phyloP scores from a whole-genome alignment of 2,797 vertebrate genomes.

The Enteromius fasciolatus region DNA sequence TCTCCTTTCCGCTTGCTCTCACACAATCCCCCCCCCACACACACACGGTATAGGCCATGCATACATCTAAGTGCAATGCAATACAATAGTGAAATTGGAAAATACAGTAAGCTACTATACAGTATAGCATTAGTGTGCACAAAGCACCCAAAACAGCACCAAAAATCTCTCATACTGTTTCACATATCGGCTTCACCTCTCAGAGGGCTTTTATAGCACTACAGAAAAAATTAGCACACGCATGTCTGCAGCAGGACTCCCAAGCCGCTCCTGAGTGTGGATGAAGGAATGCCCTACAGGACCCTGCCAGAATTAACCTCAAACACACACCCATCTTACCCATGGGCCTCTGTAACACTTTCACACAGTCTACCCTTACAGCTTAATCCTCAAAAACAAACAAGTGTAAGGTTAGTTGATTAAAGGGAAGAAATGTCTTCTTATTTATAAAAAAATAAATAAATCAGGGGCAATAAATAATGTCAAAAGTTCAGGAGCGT shows the following conservation, averaged over 20 bases:
- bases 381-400: conserved; percentile 11
- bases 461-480: neutral
- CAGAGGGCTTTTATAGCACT: neutral
- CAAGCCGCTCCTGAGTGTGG: neutral
- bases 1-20: conserved; percentile 72
- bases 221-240: conserved; percentile 13
- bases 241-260: conserved; percentile 7
- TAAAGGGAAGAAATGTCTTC: neutral
- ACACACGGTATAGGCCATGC: conserved; percentile 56
- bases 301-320: conserved; percentile 21
- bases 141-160: conserved; percentile 42
- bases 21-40: conserved; percentile 31
- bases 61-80: conserved; percentile 72
- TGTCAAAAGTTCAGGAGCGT: neutral
- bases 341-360: neutral
- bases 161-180: conserved; percentile 30
- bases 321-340: conserved; percentile 8
- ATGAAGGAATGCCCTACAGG: conserved; percentile 38
- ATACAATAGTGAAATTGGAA: conserved; percentile 39
- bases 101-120: neutral
- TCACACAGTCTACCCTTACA: neutral
- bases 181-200: conserved; percentile 23
- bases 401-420: neutral
- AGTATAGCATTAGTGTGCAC: neutral
- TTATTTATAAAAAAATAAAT: neutral